A percentile compares a stretch with the other conserved stretches of the same genome.
These are phyloP conservation scores for Deilephila elpenor DNA, from an alignment of 2,888 invertebrate genomes.

Conservation along the genomic window DNA sequence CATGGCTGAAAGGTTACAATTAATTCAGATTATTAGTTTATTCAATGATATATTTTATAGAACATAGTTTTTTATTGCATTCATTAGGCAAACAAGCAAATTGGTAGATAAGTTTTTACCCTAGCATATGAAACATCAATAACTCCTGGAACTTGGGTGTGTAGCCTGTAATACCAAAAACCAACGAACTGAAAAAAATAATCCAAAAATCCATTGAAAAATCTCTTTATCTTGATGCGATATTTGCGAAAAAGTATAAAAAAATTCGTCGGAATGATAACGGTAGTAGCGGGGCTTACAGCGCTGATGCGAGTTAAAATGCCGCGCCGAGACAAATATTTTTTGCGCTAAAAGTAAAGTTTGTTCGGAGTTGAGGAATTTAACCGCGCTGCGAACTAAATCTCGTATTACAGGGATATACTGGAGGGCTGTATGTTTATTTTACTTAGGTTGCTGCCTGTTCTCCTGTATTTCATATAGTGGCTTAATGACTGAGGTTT, in stretches of 20 bases:
- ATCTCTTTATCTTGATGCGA: not conserved
- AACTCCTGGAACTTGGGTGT: too few relatives aligned
- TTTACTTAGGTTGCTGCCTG: not conserved
- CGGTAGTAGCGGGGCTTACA: slow-evolving; percentile 4
- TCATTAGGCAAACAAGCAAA: too few relatives aligned
- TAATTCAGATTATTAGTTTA: too few relatives aligned
- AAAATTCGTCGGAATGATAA: slow-evolving; percentile 15
- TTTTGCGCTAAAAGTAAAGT: slow-evolving; percentile 22
- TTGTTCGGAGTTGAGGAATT: slow-evolving; percentile 25
- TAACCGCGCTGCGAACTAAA: slow-evolving; percentile 20
- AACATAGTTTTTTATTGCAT: too few relatives aligned
- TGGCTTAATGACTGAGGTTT: too few relatives aligned
- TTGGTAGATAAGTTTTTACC: too few relatives aligned
- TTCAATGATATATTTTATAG: too few relatives aligned
- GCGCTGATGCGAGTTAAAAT: slow-evolving; percentile 5
- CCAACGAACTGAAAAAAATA: too few relatives aligned
- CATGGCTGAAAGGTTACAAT: too few relatives aligned
- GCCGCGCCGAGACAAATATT: slow-evolving; percentile 16
- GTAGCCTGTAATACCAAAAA: too few relatives aligned
- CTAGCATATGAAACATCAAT: too few relatives aligned
- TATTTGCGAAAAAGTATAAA: not conserved
- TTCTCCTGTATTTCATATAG: too few relatives aligned
- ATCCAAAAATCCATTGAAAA: not conserved
- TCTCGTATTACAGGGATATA: not conserved
- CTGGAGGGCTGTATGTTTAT: not conserved